phyloP scores from a whole-genome alignment of 1,140 invertebrate genomes.

The Heliconius hermathena region DNA sequence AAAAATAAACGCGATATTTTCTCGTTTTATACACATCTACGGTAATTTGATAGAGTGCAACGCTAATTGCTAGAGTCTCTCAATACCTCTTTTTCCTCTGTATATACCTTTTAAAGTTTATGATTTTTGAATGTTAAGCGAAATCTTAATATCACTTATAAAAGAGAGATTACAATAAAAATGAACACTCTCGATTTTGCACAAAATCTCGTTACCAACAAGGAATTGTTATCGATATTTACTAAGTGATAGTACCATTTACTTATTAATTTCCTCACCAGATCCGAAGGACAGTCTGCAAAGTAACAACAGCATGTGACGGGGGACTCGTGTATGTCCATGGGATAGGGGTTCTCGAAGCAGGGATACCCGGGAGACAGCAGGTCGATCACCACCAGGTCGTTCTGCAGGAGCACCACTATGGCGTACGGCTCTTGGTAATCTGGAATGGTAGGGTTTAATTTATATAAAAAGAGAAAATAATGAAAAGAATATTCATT shows the following conservation, averaged over 20 bases:
- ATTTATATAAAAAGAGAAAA: neutral
- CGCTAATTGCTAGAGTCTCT: too few species aligned
- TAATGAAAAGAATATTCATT: neutral
- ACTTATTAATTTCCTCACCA: slow-evolving; percentile 84
- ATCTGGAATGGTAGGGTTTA: slow-evolving; percentile 83
- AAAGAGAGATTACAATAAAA: too few species aligned
- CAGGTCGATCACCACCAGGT: slow-evolving; percentile 98
- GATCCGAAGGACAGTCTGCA: slow-evolving; percentile 97
- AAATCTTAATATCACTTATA: too few species aligned
- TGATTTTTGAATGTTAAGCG: too few species aligned
- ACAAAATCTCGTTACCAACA: too few species aligned
- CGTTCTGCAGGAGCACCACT: slow-evolving; percentile 98
- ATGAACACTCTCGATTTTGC: too few species aligned
- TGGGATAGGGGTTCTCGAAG: slow-evolving; percentile 99
- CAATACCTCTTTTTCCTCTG: too few species aligned
- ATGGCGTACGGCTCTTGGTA: slow-evolving; percentile 98
- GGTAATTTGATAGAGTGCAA: too few species aligned
- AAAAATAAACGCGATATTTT: too few species aligned
- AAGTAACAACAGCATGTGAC: slow-evolving; percentile 98
- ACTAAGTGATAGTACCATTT: neutral
- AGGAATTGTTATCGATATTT: neutral
- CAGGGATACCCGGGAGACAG: slow-evolving; percentile 97
- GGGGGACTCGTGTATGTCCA: slow-evolving; percentile 99
- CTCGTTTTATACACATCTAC: too few species aligned
- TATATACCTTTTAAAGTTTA: too few species aligned